Percentiles rank a stretch among this genome's conserved stretches.
Conservation (phyloP, 2,888 invertebrate genomes). For the Eupithecia centaureata region DNA sequence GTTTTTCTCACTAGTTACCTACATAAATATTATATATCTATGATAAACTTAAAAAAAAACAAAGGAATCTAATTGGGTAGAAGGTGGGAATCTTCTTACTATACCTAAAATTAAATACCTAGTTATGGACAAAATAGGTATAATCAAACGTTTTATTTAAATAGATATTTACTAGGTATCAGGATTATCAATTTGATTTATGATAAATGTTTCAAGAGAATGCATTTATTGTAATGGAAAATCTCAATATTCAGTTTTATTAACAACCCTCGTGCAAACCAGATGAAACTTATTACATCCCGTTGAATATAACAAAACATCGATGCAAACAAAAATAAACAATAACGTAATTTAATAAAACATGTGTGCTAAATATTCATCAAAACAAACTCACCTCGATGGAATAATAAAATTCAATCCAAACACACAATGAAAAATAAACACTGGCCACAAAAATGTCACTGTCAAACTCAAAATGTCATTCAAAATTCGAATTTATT, state of each 20-base stretch:
- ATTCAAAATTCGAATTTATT: conserved; percentile 14
- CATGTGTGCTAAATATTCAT: conserved; percentile 29
- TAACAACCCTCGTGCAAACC: background rate
- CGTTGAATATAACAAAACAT: conserved; percentile 9
- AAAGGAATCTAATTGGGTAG: too few relatives aligned
- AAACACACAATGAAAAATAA: conserved; percentile 26
- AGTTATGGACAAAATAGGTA: too few relatives aligned
- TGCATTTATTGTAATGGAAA: background rate
- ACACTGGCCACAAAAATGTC: conserved; percentile 17
- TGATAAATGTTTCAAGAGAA: background rate
- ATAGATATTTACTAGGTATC: too few relatives aligned
- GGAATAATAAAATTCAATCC: conserved; percentile 54
- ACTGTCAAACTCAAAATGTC: conserved; percentile 11
- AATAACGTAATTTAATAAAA: conserved; percentile 11
- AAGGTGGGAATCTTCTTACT: too few relatives aligned
- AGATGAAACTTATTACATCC: background rate
- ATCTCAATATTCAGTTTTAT: background rate
- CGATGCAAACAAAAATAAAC: conserved; percentile 16
- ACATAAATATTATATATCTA: too few relatives aligned
- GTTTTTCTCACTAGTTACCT: too few relatives aligned
- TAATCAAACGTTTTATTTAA: too few relatives aligned
- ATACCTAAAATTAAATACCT: too few relatives aligned
- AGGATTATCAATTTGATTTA: background rate
- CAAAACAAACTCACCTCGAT: conserved; percentile 46
- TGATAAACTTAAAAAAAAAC: too few relatives aligned